A percentile compares a stretch with the other conserved stretches of the same genome.
Evolutionary conservation across 2,888 invertebrate species (phyloP).

Genomic region (Thelaira solivaga): DNA sequence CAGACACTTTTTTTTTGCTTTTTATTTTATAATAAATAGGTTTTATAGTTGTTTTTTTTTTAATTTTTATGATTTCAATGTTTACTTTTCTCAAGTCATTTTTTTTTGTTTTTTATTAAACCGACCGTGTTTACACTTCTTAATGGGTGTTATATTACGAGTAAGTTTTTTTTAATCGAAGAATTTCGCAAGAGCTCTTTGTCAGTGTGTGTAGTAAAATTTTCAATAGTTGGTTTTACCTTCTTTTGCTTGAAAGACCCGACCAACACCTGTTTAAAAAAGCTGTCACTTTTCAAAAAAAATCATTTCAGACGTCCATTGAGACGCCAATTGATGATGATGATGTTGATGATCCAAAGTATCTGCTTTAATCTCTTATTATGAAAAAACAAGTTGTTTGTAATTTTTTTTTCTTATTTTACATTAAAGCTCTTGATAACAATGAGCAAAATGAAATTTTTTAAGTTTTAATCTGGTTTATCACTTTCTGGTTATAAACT

Average conservation of each 20-base stretch:
- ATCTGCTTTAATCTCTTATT: not conserved
- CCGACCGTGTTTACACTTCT: not conserved
- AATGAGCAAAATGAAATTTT: constrained; percentile 35
- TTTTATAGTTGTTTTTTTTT: not conserved
- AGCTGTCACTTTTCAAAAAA: constrained; percentile 43
- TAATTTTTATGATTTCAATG: not conserved
- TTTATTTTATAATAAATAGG: not conserved
- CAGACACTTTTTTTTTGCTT: not conserved
- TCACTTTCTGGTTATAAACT: constrained; percentile 13
- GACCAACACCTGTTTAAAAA: constrained; percentile 21
- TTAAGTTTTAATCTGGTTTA: constrained; percentile 58
- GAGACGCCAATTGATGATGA: constrained; percentile 30
- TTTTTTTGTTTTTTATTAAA: not conserved
- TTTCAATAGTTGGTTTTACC: not conserved
- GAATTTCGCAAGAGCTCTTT: constrained; percentile 11
- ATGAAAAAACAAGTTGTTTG: constrained; percentile 29
- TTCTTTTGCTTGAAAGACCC: not conserved
- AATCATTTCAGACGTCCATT: constrained; percentile 1
- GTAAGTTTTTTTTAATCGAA: not conserved
- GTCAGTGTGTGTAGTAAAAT: no score
- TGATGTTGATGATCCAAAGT: constrained; percentile 37
- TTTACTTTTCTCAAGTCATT: not conserved
- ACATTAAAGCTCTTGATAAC: constrained; percentile 18
- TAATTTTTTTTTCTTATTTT: constrained; percentile 5
- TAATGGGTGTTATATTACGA: not conserved